These are phyloP conservation scores for Drosophila multiciliata DNA, from an alignment of 2,888 invertebrate genomes.

Conservation along the genomic window DNA sequence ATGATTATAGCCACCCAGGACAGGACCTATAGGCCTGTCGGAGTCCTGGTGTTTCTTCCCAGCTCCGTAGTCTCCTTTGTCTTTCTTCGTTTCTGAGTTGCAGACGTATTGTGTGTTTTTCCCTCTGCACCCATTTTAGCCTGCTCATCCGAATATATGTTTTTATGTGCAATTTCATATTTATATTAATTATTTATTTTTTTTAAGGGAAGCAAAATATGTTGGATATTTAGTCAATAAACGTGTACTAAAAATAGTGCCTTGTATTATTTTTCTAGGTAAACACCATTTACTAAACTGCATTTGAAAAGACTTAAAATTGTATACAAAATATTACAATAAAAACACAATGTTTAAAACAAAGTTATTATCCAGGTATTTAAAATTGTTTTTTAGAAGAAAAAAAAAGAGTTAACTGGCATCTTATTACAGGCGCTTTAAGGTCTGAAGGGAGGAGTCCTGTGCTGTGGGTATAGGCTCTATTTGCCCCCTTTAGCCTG, in stretches of 20 bases:
- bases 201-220: background rate
- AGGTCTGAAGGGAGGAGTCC: background rate
- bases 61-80: too few relatives aligned
- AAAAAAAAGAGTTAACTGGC: background rate
- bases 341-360: background rate
- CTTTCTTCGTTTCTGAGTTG: too few relatives aligned
- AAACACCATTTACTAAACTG: background rate
- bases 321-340: background rate
- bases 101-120: too few relatives aligned
- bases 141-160: background rate
- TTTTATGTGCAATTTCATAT: background rate
- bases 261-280: background rate
- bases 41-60: too few relatives aligned
- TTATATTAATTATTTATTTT: background rate
- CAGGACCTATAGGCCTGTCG: too few relatives aligned
- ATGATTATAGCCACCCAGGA: too few relatives aligned
- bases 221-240: background rate
- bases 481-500: background rate
- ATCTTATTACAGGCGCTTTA: background rate
- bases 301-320: background rate
- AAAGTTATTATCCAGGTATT: background rate
- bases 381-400: background rate
- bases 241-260: background rate
- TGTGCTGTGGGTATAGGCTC: background rate
- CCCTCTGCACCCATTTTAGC: too few relatives aligned